phyloP scores from a whole-genome alignment of 2,113 vertebrate genomes.

The Elachura formosa region DNA sequence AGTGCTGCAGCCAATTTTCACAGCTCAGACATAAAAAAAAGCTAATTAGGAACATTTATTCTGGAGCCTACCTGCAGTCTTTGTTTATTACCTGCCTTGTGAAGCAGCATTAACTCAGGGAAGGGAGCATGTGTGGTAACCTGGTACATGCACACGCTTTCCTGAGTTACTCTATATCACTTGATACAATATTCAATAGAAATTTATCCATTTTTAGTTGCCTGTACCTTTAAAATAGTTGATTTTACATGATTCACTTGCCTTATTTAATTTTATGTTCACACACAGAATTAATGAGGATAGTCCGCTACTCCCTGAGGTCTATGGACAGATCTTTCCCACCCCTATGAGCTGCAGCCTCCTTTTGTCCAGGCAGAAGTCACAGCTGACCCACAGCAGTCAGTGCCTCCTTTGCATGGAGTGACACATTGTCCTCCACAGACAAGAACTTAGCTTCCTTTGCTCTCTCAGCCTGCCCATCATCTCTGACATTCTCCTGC shows the following conservation, averaged over 20 bases:
- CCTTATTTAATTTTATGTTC: neutral
- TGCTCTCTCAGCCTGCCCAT: neutral
- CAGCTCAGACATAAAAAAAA: neutral
- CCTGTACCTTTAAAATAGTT: neutral
- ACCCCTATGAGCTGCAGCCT: neutral
- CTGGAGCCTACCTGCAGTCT: neutral
- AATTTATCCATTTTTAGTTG: neutral
- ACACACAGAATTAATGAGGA: neutral
- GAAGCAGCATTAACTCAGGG: neutral
- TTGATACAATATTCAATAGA: neutral
- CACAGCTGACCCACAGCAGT: neutral
- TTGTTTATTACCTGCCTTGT: neutral
- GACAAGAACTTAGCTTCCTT: neutral
- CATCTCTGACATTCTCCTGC: neutral
- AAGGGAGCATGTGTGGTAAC: neutral
- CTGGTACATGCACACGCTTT: neutral
- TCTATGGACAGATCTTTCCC: neutral
- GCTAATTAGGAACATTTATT: neutral
- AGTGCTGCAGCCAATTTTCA: slow-evolving; percentile 8
- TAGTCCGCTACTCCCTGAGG: neutral
- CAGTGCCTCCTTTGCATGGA: neutral
- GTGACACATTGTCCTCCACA: neutral
- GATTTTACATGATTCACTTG: neutral
- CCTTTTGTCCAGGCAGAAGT: neutral
- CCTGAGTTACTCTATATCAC: fast-evolving